Base-by-base conservation (phyloP, 1,140 invertebrate genomes). In the Yoshiicerus persimilis region DNA sequence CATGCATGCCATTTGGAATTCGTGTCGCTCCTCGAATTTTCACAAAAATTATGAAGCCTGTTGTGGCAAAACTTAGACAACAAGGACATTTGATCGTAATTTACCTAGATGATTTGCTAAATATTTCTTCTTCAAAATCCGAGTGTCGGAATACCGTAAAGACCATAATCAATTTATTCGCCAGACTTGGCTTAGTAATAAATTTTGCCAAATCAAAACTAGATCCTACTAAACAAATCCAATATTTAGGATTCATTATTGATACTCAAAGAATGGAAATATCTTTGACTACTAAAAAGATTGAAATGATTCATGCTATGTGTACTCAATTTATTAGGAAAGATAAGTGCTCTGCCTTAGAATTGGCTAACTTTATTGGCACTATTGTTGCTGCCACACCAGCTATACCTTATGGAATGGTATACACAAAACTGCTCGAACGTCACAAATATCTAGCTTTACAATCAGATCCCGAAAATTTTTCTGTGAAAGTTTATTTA, bases 371-470 rank as follows among this genome's bases (percentile, higher is more conserved):
- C 13, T 47, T 86, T 34, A 64, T 86, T 23, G 89, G 89, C 2
- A 83, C 25, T 23, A 25, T 89, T 11, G 25, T 88, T 32, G 39
- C 89, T 0, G 70, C 56, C 1, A 56, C 23, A 6, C 89, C 87
- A 9, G 89, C 77, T 25, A 30, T 88, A 16, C 20, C 16, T 62
- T 90, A 90, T 84, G 38, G 86, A 1, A 13, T 27, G 6, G 25
- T 88, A 20, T 90, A 88, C 47, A 90, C 89, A 3, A 84, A 64
- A 32, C n/a, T n/a, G n/a, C n/a, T n/a, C n/a, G n/a, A n/a, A n/a
- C n/a, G n/a, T n/a, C n/a, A n/a, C n/a, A n/a, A n/a, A n/a, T n/a
- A n/a, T n/a, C n/a, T n/a, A n/a, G n/a, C n/a, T n/a, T n/a, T n/a
- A n/a, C n/a, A n/a, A n/a, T n/a, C n/a, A n/a, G n/a, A n/a, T n/a